These are phyloP conservation scores for Poecilus cupreus DNA, from an alignment of 2,888 invertebrate species.

Conservation along the genomic window DNA sequence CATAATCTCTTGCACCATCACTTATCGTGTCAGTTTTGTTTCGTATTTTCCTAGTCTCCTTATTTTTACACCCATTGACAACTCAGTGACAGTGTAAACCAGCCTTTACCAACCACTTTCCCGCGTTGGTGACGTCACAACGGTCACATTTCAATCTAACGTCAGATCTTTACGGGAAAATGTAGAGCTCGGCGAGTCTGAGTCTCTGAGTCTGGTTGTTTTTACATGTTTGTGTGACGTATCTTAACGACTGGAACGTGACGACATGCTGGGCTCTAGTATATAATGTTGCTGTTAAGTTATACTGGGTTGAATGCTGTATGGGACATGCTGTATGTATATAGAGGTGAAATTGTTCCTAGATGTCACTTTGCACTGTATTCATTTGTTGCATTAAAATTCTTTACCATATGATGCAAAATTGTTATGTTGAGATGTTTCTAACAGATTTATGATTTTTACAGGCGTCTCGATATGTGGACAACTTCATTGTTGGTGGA, in stretches of 20 bases:
- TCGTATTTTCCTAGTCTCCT: background rate
- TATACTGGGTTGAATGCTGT: background rate
- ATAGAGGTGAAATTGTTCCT: background rate
- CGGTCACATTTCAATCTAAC: conserved; percentile 46
- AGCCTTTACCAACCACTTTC: conserved; percentile 16
- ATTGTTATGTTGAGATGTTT: no score
- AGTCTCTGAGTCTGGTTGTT: background rate
- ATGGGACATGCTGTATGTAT: conserved; percentile 7
- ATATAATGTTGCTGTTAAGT: conserved; percentile 1
- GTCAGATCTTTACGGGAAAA: conserved; percentile 37
- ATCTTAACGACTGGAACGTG: conserved; percentile 31
- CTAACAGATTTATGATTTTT: no score
- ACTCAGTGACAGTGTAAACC: conserved; percentile 16
- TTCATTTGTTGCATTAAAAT: background rate
- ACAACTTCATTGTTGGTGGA: no score
- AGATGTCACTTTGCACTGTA: no score
- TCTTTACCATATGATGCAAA: background rate
- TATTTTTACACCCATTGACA: conserved; percentile 3
- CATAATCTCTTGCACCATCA: background rate
- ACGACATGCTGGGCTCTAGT: background rate
- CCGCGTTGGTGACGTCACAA: conserved; percentile 30
- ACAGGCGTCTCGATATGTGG: no score
- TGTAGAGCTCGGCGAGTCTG: conserved; percentile 11
- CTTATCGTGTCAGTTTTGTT: background rate
- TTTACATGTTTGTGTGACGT: conserved; percentile 27